phyloP scores from a whole-genome alignment of 2,113 vertebrate species.

The Nycticorax nycticorax region DNA sequence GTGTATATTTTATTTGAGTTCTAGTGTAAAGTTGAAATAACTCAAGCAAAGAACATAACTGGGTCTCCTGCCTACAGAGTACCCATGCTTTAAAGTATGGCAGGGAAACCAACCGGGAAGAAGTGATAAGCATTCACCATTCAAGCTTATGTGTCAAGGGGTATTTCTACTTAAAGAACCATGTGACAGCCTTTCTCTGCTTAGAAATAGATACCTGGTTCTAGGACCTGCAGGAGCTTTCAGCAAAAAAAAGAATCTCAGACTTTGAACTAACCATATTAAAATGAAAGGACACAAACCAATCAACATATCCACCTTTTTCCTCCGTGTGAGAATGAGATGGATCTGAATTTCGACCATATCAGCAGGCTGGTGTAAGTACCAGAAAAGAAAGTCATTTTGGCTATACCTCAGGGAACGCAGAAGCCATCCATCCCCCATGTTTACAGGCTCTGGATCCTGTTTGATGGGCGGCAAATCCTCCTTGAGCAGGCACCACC shows the following conservation, averaged over 20 bases:
- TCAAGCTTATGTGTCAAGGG: background rate
- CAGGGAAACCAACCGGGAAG: accelerated
- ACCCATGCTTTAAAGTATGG: background rate
- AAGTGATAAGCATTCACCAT: background rate
- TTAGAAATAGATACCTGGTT: background rate
- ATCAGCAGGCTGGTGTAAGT: background rate
- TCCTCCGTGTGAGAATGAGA: background rate
- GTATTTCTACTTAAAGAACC: background rate
- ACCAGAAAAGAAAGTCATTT: background rate
- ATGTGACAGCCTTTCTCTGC: background rate
- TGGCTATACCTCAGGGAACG: background rate
- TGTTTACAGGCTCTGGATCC: background rate
- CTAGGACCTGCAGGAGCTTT: background rate
- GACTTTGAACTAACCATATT: background rate
- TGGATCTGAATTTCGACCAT: background rate
- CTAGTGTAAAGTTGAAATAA: background rate
- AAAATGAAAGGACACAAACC: background rate
- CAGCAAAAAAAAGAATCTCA: background rate
- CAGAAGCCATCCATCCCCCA: accelerated
- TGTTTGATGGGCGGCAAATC: background rate
- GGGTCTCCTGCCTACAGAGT: background rate
- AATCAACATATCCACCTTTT: background rate
- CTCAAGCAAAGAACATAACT: background rate
- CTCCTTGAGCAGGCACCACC: background rate
- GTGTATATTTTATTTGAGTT: background rate